These are phyloP conservation scores for Parasteatoda lunata DNA, from an alignment of 2,888 invertebrate species.

Conservation along the genomic window DNA sequence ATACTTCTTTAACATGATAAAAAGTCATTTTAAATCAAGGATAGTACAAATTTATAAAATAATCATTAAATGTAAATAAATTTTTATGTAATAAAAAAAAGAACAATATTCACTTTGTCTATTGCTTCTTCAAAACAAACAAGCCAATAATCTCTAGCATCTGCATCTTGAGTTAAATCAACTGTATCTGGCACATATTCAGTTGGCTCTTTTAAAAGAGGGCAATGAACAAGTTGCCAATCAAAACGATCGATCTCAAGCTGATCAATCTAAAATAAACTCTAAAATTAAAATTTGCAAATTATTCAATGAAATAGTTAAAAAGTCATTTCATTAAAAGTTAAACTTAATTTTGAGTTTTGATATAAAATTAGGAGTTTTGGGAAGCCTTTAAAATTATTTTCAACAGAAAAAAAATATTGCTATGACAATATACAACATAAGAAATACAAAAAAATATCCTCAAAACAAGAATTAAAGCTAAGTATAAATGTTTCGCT, in stretches of 20 bases:
- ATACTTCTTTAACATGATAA: too few relatives aligned
- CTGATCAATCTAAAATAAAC: slow-evolving; percentile 75
- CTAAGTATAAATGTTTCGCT: too few relatives aligned
- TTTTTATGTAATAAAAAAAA: not conserved
- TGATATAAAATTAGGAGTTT: too few relatives aligned
- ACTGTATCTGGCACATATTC: slow-evolving; percentile 93
- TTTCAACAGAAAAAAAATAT: too few relatives aligned
- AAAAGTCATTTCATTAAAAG: too few relatives aligned
- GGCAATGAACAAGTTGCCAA: slow-evolving; percentile 80
- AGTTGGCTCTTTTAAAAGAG: slow-evolving; percentile 84
- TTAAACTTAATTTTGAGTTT: too few relatives aligned
- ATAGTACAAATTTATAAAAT: too few relatives aligned
- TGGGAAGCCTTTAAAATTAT: too few relatives aligned
- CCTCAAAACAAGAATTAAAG: too few relatives aligned
- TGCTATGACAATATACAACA: too few relatives aligned
- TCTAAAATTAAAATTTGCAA: not conserved
- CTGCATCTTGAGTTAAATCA: slow-evolving; percentile 87
- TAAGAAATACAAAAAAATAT: too few relatives aligned
- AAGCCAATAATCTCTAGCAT: slow-evolving; percentile 92
- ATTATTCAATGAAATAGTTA: not conserved
- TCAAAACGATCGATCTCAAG: slow-evolving; percentile 79
- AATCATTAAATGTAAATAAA: not conserved
- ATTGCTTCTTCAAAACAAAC: slow-evolving; percentile 89
- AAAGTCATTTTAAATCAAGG: too few relatives aligned
- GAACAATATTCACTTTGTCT: slow-evolving; percentile 78